Conservation (phyloP, 2,113 vertebrate species). For the Calyptomena viridis region DNA sequence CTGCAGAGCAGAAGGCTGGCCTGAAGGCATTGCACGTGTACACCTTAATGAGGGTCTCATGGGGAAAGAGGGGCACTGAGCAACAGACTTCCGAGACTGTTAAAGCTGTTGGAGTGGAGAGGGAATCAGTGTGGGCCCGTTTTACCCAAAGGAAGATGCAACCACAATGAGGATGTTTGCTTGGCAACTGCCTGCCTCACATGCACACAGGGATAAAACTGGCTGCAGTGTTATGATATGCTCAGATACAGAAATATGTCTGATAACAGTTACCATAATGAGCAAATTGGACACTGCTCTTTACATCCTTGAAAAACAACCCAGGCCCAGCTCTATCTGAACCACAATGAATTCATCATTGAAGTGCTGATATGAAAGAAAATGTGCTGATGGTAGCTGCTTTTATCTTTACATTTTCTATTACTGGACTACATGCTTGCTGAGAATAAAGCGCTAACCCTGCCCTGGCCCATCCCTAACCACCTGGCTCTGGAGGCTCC, state of each 20-base stretch:
- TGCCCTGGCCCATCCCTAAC: not conserved
- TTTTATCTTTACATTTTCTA: not conserved
- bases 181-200: not conserved
- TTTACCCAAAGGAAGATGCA: not conserved
- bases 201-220: not conserved
- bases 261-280: slow-evolving; percentile 1
- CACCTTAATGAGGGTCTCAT: not conserved
- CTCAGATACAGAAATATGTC: not conserved
- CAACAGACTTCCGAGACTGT: not conserved
- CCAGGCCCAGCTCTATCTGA: not conserved
- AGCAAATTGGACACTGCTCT: not conserved
- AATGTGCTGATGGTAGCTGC: not conserved
- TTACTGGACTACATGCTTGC: not conserved
- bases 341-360: not conserved
- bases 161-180: not conserved
- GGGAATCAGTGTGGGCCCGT: not conserved
- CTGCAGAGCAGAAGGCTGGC: not conserved
- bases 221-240: not conserved
- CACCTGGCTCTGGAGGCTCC: not conserved
- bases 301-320: slow-evolving; percentile 2
- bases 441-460: not conserved
- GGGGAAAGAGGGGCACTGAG: not conserved
- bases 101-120: not conserved
- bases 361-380: not conserved
- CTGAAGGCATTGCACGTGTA: not conserved